Conservation (phyloP, 2,113 vertebrate genomes). For the Ceratotherium simum region DNA sequence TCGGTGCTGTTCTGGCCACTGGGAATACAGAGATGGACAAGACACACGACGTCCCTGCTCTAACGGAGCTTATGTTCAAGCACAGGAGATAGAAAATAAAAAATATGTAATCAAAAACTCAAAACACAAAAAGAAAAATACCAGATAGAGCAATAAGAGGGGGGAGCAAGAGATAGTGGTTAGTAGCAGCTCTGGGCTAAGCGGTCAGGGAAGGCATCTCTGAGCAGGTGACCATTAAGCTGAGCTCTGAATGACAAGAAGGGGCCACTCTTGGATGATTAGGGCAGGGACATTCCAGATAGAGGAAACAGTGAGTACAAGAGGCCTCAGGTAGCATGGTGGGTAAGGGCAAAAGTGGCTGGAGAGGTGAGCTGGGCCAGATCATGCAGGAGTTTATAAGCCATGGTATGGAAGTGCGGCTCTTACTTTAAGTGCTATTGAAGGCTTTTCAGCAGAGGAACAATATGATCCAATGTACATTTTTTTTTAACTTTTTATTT, state of each 20-base stretch:
- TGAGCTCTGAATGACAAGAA: not conserved
- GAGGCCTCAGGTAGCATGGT: not conserved
- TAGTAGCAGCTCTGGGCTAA: not conserved
- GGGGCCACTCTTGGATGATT: not conserved
- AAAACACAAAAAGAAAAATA: not conserved
- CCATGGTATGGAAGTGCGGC: not conserved
- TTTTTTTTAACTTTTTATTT: not conserved
- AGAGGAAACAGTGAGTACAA: not conserved
- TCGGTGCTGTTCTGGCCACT: not conserved
- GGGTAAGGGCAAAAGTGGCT: not conserved
- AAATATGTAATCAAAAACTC: not conserved
- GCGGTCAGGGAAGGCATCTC: not conserved
- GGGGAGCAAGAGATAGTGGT: not conserved
- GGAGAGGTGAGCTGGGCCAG: not conserved
- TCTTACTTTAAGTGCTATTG: not conserved
- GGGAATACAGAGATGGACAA: not conserved
- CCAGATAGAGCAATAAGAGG: not conserved
- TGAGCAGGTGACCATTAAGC: not conserved
- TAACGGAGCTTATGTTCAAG: not conserved
- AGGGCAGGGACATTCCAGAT: not conserved
- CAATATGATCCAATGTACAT: not conserved
- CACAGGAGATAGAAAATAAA: not conserved
- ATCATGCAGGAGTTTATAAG: not conserved
- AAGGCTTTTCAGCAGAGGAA: not conserved
- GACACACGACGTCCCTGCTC: not conserved